Conservation (phyloP, 2,113 vertebrate genomes). For the Kryptolebias marmoratus region DNA sequence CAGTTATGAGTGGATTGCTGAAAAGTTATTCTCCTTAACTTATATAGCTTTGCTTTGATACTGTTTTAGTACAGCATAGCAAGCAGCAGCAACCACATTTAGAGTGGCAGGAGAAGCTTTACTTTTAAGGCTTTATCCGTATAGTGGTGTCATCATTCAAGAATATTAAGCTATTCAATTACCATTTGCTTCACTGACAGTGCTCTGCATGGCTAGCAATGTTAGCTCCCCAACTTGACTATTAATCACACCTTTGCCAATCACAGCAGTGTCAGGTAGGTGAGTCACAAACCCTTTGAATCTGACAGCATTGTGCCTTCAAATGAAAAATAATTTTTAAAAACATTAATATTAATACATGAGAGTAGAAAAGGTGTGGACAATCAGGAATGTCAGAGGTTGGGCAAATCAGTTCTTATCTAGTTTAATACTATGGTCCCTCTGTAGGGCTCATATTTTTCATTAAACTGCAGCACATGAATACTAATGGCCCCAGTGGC, state of each 20-base stretch:
- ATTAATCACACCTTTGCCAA: slow-evolving; percentile 61
- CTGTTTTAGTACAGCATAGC: slow-evolving; percentile 6
- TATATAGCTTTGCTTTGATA: neutral
- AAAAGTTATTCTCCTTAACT: neutral
- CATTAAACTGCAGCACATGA: slow-evolving; percentile 79
- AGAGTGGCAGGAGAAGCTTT: neutral
- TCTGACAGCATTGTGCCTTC: slow-evolving; percentile 60
- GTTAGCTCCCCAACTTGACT: slow-evolving; percentile 36
- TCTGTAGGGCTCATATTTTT: slow-evolving; percentile 76
- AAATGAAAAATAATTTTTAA: slow-evolving; percentile 51
- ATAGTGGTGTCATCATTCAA: slow-evolving; percentile 25
- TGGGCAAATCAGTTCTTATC: slow-evolving; percentile 76
- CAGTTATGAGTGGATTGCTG: neutral
- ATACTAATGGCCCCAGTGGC: slow-evolving; percentile 79
- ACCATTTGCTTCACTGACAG: slow-evolving; percentile 20
- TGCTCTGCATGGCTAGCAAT: slow-evolving; percentile 33
- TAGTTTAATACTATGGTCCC: slow-evolving; percentile 78
- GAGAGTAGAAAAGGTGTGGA: slow-evolving; percentile 59
- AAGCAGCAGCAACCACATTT: neutral
- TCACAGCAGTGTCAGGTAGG: slow-evolving; percentile 47
- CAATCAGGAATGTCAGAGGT: slow-evolving; percentile 71
- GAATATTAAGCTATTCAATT: slow-evolving; percentile 38
- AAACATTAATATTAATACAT: slow-evolving; percentile 78
- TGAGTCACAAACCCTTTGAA: slow-evolving; percentile 47
- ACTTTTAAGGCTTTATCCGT: slow-evolving; percentile 6